A percentile compares a stretch with the other conserved stretches of the same genome.
Conservation (phyloP, 2,113 vertebrate species). For the Talpa occidentalis region DNA sequence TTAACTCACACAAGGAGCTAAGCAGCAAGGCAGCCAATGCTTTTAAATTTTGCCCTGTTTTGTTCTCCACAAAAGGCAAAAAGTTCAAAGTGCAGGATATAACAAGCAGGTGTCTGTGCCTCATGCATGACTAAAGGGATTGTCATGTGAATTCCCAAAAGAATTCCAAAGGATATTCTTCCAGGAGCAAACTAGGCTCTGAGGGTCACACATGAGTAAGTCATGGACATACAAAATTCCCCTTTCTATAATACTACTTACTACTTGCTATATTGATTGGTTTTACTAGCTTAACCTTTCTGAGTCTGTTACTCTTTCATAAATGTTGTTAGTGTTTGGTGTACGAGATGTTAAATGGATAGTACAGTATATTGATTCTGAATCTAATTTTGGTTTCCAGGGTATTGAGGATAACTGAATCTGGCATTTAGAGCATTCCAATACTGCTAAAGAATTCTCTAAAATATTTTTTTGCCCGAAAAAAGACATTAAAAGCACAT, state of each 20-base stretch:
- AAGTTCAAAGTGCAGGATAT: not conserved
- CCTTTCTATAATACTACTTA: not conserved
- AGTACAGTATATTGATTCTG: slow-evolving; percentile 52
- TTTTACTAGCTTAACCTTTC: slow-evolving; percentile 69
- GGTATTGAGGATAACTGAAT: slow-evolving; percentile 56
- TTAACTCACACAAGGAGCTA: not conserved
- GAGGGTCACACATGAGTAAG: not conserved
- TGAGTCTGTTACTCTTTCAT: slow-evolving; percentile 70
- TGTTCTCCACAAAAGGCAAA: not conserved
- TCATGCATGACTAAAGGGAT: not conserved
- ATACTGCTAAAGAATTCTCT: slow-evolving; percentile 43
- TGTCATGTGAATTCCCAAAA: slow-evolving; percentile 17
- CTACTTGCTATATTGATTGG: slow-evolving; percentile 46
- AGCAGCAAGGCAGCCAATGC: not conserved
- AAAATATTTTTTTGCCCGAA: slow-evolving; percentile 67
- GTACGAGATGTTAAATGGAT: slow-evolving; percentile 71
- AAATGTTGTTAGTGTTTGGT: slow-evolving; percentile 69
- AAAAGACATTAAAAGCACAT: slow-evolving; percentile 73
- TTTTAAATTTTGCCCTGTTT: not conserved
- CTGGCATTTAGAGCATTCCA: slow-evolving; percentile 62
- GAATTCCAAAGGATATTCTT: not conserved
- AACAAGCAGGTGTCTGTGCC: not conserved
- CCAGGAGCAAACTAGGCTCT: not conserved
- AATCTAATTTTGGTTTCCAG: slow-evolving; percentile 71
- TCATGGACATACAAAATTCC: not conserved